Evolutionary conservation across 2,113 vertebrate genomes (phyloP).

Genomic region (Sorex araneus): DNA sequence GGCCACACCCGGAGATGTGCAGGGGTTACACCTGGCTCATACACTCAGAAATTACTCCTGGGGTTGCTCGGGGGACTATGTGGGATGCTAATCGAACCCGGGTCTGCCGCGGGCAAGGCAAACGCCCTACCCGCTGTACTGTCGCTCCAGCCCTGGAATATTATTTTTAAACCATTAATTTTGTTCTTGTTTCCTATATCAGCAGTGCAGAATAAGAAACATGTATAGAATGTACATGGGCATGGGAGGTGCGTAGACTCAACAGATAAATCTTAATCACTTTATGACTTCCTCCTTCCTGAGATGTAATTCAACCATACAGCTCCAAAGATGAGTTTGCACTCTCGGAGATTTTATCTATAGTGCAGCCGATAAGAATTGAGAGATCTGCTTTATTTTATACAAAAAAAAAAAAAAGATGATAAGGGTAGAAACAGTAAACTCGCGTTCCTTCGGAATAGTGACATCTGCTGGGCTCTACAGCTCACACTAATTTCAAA

Average conservation of each 20-base stretch:
- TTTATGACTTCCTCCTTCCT: background rate
- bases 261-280: background rate
- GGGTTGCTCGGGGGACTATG: too few species aligned
- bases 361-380: background rate
- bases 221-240: background rate
- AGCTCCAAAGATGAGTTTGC: background rate
- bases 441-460: constrained; percentile 63
- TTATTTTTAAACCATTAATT: background rate
- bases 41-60: too few species aligned
- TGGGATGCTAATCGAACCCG: too few species aligned
- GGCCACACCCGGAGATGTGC: too few species aligned
- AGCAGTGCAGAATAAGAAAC: background rate
- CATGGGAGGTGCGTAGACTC: background rate
- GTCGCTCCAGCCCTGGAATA: background rate
- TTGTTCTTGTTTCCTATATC: background rate
- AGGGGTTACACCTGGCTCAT: too few species aligned
- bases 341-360: background rate
- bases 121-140: too few species aligned
- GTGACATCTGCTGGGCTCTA: constrained; percentile 86
- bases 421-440: background rate
- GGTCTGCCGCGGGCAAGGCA: too few species aligned
- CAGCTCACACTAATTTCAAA: constrained; percentile 20
- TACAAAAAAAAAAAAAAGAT: constrained; percentile 64
- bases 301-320: background rate
- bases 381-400: constrained; percentile 14